These are phyloP conservation scores for Piscicola geometra DNA, from an alignment of 2,888 invertebrate species.

Conservation along the genomic window DNA sequence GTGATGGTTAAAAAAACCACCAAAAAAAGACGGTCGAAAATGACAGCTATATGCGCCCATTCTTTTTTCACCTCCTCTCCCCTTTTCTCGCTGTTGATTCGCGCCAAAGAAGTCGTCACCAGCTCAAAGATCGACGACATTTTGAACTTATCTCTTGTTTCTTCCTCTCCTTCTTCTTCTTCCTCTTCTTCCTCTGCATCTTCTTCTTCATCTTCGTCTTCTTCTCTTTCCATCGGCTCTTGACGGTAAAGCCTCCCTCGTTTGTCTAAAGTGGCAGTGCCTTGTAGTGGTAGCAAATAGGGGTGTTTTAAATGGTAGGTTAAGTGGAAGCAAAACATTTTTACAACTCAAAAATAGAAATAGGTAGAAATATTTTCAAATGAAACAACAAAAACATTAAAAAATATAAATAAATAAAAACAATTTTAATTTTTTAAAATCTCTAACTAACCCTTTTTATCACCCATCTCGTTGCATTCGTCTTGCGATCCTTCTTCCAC, in stretches of 20 bases:
- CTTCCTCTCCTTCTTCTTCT: neutral
- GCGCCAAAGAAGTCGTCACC: conserved; percentile 19
- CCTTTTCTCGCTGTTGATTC: conserved; percentile 31
- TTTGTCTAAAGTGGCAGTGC: neutral
- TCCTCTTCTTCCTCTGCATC: neutral
- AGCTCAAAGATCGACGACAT: conserved; percentile 29
- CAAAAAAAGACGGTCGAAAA: conserved; percentile 28
- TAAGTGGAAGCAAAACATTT: too few species aligned
- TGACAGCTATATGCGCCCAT: conserved; percentile 30
- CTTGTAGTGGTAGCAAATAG: neutral
- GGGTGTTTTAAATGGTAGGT: too few species aligned
- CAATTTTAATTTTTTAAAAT: too few species aligned
- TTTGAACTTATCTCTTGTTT: neutral
- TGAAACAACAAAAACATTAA: too few species aligned
- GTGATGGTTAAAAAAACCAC: conserved; percentile 20
- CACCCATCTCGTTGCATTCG: too few species aligned
- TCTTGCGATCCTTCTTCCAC: too few species aligned
- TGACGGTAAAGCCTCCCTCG: neutral
- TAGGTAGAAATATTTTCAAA: too few species aligned
- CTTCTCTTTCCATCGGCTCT: neutral
- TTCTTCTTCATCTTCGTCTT: neutral
- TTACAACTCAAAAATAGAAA: too few species aligned
- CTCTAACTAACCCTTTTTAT: too few species aligned
- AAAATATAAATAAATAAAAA: too few species aligned
- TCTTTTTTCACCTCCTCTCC: conserved; percentile 22